Percentiles rank a stretch among this genome's conserved stretches.
These are phyloP conservation scores for Typhlomys cinereus DNA, from an alignment of 2,113 vertebrate species.

Conservation along the genomic window DNA sequence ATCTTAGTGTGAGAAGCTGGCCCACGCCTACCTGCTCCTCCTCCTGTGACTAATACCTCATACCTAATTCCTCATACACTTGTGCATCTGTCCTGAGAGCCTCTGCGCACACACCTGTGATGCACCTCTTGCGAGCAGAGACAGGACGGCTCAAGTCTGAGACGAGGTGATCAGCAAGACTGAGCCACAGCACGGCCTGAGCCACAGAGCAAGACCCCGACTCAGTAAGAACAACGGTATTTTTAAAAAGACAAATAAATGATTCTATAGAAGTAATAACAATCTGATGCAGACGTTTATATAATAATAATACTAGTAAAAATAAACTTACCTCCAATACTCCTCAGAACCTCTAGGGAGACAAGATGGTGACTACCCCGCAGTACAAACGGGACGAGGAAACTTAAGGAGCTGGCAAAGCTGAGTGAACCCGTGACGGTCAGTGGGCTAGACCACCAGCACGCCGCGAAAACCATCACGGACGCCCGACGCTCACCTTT, in stretches of 20 bases:
- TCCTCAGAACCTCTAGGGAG: not conserved
- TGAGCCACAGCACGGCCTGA: not conserved
- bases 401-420: not conserved
- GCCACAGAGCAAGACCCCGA: not conserved
- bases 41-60: not conserved
- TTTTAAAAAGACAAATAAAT: not conserved
- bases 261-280: too few species aligned
- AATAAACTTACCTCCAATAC: not conserved
- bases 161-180: not conserved
- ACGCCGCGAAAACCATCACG: not conserved
- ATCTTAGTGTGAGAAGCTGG: not conserved
- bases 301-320: not conserved
- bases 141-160: not conserved
- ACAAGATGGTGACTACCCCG: not conserved
- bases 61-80: not conserved
- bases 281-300: not conserved
- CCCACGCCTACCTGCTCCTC: not conserved
- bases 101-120: not conserved
- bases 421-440: not conserved
- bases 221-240: too few species aligned
- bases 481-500: constrained; percentile 88
- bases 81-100: not conserved
- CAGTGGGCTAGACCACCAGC: not conserved
- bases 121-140: not conserved
- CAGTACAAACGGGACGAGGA: not conserved